These are phyloP conservation scores for Ibycter americanus DNA, from an alignment of 2,797 vertebrate genomes.

Conservation along the genomic window DNA sequence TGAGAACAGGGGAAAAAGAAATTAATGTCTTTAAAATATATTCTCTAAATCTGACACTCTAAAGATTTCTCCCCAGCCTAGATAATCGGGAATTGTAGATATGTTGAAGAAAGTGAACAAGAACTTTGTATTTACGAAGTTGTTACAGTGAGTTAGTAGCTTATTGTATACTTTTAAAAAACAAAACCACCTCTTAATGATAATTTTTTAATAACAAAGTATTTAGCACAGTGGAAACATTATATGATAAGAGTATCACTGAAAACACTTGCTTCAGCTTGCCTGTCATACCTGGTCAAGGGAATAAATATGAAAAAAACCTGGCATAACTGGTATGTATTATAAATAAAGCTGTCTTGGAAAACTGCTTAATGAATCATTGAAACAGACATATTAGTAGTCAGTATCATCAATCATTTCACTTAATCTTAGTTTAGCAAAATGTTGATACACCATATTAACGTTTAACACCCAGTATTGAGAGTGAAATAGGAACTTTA, in stretches of 20 bases:
- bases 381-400: neutral
- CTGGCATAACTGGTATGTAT: neutral
- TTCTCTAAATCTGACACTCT: neutral
- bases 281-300: neutral
- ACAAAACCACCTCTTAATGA: rapidly evolving
- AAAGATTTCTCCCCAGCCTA: neutral
- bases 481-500: neutral
- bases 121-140: neutral
- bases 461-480: neutral
- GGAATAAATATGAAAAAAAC: neutral
- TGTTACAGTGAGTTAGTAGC: neutral
- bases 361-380: neutral
- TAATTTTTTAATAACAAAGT: neutral
- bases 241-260: neutral
- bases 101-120: neutral
- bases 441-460: neutral
- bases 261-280: neutral
- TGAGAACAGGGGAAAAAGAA: neutral
- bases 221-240: neutral
- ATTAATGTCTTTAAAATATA: neutral
- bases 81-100: neutral
- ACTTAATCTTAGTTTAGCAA: neutral
- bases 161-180: neutral
- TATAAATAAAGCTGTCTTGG: slow-evolving; percentile 35
- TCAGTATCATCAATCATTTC: neutral